Evolutionary conservation across 2,797 vertebrate genomes (phyloP), one percentile per base, ranked within the genome.

Genomic region (Leucoraja ocellata): DNA sequence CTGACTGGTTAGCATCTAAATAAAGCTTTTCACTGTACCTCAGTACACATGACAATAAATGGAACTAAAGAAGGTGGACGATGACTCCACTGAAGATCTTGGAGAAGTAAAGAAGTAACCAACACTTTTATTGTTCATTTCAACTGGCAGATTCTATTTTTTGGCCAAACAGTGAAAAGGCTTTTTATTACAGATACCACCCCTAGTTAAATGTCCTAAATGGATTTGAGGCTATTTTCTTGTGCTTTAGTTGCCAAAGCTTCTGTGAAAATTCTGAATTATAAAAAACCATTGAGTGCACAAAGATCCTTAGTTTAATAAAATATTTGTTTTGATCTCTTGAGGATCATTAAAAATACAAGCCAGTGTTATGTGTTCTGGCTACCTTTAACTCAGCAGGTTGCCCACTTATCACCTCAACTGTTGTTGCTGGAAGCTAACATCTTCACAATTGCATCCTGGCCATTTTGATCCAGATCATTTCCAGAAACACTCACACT

Each of bases 31-130:
- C 46, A 54, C 46, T 5, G 46, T 54, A 54, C 46, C 46, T 54
- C 46, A 4, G 4, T 54, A 5, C 46, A 54, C 46, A 54, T 54
- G 46, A 54, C 46, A 54, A 54, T 54, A 5, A 54, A 54, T 5
- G 5, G 4, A 54, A 54, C 46, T 54, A 54, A 54, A 54, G 46
- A 54, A 99, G 99, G 98, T 99, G 96, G 98, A 99, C 93, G 98
- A 99, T 84, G 98, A 99, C 94, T 99, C 98, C 97, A 99, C 99
- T 2, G 98, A 99, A 94, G 98, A 99, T 95, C 97, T 99, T 93
- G 98, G 99, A 95, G 98, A 99, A 97, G 98, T 99, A 36, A 99
- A 99, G 97, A 99, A 99, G 97, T 99, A 97, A 99, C 96, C 95
- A 97, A 96, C 96, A 97, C 96, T 97, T 97, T 97, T 96, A 96